Conservation (phyloP, 2,888 invertebrate genomes). For the Rhamphomyia laevipes region DNA sequence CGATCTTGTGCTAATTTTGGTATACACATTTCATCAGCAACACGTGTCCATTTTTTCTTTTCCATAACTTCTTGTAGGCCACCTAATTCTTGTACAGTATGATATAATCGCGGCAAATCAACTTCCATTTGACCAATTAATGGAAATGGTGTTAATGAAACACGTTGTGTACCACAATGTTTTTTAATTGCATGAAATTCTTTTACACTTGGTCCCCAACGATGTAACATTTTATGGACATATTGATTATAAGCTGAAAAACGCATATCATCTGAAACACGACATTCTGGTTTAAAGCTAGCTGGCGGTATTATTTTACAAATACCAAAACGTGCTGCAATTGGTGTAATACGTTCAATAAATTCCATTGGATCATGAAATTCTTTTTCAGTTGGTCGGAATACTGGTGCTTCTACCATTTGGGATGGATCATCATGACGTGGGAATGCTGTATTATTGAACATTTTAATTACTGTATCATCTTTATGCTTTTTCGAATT, state of each 20-base stretch:
- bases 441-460: slow-evolving; percentile 40
- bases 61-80: slow-evolving; percentile 79
- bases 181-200: slow-evolving; percentile 76
- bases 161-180: slow-evolving; percentile 65
- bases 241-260: slow-evolving; percentile 86
- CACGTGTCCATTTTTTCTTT: slow-evolving; percentile 76
- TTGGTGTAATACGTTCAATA: slow-evolving; percentile 63
- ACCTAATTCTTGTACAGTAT: slow-evolving; percentile 72
- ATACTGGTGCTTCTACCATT: slow-evolving; percentile 64
- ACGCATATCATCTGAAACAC: slow-evolving; percentile 70
- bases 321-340: slow-evolving; percentile 71
- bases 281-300: slow-evolving; percentile 68
- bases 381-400: slow-evolving; percentile 69
- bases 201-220: slow-evolving; percentile 81
- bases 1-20: slow-evolving; percentile 68
- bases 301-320: slow-evolving; percentile 78
- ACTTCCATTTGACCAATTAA: slow-evolving; percentile 85
- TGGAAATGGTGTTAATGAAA: slow-evolving; percentile 61
- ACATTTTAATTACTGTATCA: slow-evolving; percentile 35
- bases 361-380: slow-evolving; percentile 79
- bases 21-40: slow-evolving; percentile 81
- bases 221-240: slow-evolving; percentile 70
- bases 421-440: slow-evolving; percentile 40
- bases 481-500: slow-evolving; percentile 35
- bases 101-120: slow-evolving; percentile 74